Evolutionary conservation across 1,140 invertebrate species (phyloP).

Genomic region (Hycleus phaleratus): DNA sequence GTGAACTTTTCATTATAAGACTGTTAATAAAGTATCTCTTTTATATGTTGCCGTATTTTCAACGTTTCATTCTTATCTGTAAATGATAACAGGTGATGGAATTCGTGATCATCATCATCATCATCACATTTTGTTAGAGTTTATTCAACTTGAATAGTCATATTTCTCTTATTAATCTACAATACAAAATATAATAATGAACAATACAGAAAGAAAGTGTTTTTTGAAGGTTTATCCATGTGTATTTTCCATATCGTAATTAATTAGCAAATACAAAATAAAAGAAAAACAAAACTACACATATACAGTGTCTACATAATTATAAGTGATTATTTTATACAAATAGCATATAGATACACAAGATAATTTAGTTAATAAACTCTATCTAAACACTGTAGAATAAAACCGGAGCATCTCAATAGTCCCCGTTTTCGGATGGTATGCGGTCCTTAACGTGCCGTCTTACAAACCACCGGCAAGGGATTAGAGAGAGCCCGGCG

Average conservation of each 20-base stretch:
- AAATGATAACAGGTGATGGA: not conserved
- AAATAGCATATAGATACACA: slow-evolving; percentile 41
- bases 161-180: slow-evolving; percentile 14
- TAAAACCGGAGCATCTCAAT: slow-evolving; percentile 6
- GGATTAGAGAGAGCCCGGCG: slow-evolving; percentile 8
- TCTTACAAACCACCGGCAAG: slow-evolving; percentile 21
- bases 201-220: slow-evolving; percentile 8
- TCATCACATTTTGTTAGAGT: slow-evolving; percentile 3
- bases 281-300: slow-evolving; percentile 40
- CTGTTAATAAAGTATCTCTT: slow-evolving; percentile 15
- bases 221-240: slow-evolving; percentile 29
- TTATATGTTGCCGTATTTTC: slow-evolving; percentile 11
- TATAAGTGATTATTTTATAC: slow-evolving; percentile 39
- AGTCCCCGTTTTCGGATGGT: slow-evolving; percentile 10
- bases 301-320: slow-evolving; percentile 41
- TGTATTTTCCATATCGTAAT: slow-evolving; percentile 36
- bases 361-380: slow-evolving; percentile 41
- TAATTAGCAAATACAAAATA: slow-evolving; percentile 38
- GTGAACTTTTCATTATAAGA: slow-evolving; percentile 14
- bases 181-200: slow-evolving; percentile 16
- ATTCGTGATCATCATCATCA: too few species aligned
- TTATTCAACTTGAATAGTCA: slow-evolving; percentile 11
- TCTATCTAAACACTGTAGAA: slow-evolving; percentile 24
- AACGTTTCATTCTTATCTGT: too few species aligned
- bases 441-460: slow-evolving; percentile 38